Conservation (phyloP, 2,888 invertebrate species). For the Pheosia tremula region DNA sequence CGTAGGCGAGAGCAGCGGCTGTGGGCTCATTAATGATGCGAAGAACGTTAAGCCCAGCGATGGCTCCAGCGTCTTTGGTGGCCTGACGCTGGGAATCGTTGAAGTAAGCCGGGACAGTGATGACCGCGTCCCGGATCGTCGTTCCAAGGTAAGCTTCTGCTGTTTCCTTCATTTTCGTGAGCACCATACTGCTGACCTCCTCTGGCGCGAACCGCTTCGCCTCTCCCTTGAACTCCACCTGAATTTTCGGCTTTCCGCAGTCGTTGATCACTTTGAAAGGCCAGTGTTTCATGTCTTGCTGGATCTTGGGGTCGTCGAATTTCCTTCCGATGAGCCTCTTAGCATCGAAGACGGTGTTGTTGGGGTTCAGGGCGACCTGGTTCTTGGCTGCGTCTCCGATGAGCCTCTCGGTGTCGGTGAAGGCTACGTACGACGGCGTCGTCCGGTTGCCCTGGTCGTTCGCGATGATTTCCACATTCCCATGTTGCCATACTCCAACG, state of each 20-base stretch:
- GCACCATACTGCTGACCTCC: slow-evolving; percentile 90
- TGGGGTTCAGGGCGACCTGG: slow-evolving; percentile 89
- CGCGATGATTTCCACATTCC: slow-evolving; percentile 90
- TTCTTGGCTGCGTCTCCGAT: slow-evolving; percentile 90
- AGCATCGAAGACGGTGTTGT: slow-evolving; percentile 89
- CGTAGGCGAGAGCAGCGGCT: slow-evolving; percentile 94
- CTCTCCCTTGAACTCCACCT: slow-evolving; percentile 87
- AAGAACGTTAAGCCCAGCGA: slow-evolving; percentile 93
- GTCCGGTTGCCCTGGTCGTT: slow-evolving; percentile 89
- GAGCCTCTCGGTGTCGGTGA: slow-evolving; percentile 87
- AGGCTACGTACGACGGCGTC: slow-evolving; percentile 90
- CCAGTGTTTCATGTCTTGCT: slow-evolving; percentile 93
- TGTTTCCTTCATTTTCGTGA: slow-evolving; percentile 92
- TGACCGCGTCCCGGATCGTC: slow-evolving; percentile 87
- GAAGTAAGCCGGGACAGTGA: slow-evolving; percentile 93
- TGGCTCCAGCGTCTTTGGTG: slow-evolving; percentile 95
- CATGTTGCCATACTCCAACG: slow-evolving; percentile 84
- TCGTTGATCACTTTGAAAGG: slow-evolving; percentile 90
- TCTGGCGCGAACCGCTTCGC: slow-evolving; percentile 87
- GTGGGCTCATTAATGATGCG: slow-evolving; percentile 96
- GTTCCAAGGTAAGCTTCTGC: slow-evolving; percentile 89
- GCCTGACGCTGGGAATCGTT: slow-evolving; percentile 91
- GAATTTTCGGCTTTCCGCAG: slow-evolving; percentile 87
- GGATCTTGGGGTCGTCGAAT: slow-evolving; percentile 89
- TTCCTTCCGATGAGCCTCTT: slow-evolving; percentile 92